phyloP scores from a whole-genome alignment of 2,113 vertebrate species.

The Catharus minimus region DNA sequence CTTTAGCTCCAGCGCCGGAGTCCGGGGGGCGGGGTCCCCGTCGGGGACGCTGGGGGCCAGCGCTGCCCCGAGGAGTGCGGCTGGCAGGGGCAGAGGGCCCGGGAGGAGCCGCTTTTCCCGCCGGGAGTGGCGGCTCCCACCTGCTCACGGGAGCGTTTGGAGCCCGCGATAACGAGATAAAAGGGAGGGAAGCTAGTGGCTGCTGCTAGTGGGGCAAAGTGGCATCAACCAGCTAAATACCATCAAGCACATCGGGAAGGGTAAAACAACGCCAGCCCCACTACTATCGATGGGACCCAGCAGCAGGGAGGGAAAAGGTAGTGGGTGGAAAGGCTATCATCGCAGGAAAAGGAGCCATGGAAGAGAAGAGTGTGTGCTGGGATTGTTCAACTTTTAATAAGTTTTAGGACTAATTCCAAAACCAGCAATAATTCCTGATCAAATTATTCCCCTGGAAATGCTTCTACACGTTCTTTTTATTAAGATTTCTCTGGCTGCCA shows the following conservation, averaged over 20 bases:
- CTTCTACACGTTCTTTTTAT: constrained; percentile 54
- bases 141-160: neutral
- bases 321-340: neutral
- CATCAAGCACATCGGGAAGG: neutral
- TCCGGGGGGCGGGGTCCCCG: neutral
- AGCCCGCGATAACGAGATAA: constrained; percentile 5
- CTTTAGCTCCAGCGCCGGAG: neutral
- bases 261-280: fast-evolving
- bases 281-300: neutral
- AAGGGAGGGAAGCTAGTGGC: neutral
- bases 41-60: neutral
- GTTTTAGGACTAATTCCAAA: constrained; percentile 56
- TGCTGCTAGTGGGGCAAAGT: neutral
- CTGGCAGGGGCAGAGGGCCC: neutral
- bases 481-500: constrained; percentile 61
- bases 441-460: constrained; percentile 57
- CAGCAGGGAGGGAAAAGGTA: neutral
- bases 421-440: constrained; percentile 48
- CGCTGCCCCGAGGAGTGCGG: neutral
- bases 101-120: neutral
- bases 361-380: neutral
- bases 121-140: neutral
- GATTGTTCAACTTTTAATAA: constrained; percentile 54
- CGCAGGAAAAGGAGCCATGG: neutral
- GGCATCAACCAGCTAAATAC: neutral